phyloP scores from a whole-genome alignment of 2,888 invertebrate species.

The Platycnemis pennipes region DNA sequence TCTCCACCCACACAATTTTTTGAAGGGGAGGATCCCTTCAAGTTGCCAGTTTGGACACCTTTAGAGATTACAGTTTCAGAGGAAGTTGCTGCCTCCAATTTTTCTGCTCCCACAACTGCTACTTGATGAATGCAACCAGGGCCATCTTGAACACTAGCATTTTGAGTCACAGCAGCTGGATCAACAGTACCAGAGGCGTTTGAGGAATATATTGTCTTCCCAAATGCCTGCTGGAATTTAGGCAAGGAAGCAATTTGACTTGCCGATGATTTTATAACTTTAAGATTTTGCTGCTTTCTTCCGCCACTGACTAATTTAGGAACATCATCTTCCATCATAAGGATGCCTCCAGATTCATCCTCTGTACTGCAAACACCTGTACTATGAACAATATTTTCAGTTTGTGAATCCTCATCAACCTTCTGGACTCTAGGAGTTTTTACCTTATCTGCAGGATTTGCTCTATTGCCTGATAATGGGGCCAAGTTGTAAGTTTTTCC shows the following conservation, averaged over 20 bases:
- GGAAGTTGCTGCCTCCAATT: neutral
- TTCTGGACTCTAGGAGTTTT: slow-evolving; percentile 38
- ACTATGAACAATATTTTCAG: slow-evolving; percentile 35
- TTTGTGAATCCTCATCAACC: slow-evolving; percentile 58
- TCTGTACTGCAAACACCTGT: slow-evolving; percentile 24
- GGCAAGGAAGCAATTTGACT: slow-evolving; percentile 79
- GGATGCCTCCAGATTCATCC: neutral
- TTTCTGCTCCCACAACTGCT: slow-evolving; percentile 70
- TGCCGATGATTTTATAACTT: slow-evolving; percentile 33
- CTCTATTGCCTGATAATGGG: slow-evolving; percentile 50
- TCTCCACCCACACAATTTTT: neutral
- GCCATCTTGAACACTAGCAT: slow-evolving; percentile 28
- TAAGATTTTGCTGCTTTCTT: neutral
- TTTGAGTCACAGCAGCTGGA: neutral
- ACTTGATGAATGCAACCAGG: slow-evolving; percentile 25
- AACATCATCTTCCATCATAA: slow-evolving; percentile 36
- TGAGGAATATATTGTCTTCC: slow-evolving; percentile 83
- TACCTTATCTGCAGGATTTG: slow-evolving; percentile 41
- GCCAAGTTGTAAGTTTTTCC: slow-evolving; percentile 64
- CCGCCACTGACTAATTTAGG: slow-evolving; percentile 5
- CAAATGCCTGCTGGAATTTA: slow-evolving; percentile 90
- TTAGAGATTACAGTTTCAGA: slow-evolving; percentile 77
- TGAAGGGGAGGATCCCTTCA: slow-evolving; percentile 25
- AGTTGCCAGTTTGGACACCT: slow-evolving; percentile 77
- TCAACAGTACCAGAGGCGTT: slow-evolving; percentile 65